phyloP scores from a whole-genome alignment of 2,888 invertebrate species.

The Cactoblastis cactorum region DNA sequence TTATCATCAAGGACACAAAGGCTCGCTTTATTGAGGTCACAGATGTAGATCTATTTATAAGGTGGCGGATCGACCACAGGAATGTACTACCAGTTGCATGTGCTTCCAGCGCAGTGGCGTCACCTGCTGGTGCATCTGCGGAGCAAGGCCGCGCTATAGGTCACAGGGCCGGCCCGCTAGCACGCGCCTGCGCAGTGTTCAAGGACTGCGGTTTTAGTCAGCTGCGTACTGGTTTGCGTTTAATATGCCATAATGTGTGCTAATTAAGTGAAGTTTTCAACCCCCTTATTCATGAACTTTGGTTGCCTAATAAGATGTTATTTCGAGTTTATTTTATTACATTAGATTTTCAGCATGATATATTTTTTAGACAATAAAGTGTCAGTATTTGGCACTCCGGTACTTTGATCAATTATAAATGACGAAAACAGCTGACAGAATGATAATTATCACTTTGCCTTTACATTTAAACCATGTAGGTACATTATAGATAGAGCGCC shows the following conservation, averaged over 20 bases:
- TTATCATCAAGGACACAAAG: background rate
- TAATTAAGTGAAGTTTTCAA: background rate
- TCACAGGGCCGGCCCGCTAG: conserved; percentile 68
- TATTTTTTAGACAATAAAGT: too few relatives aligned
- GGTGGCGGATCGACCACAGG: background rate
- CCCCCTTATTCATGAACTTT: background rate
- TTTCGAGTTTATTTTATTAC: too few relatives aligned
- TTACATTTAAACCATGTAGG: too few relatives aligned
- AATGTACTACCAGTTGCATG: conserved; percentile 11
- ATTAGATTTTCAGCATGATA: too few relatives aligned
- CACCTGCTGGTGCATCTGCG: conserved; percentile 30
- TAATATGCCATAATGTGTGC: background rate
- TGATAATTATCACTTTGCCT: too few relatives aligned
- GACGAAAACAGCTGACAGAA: too few relatives aligned
- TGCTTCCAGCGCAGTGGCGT: conserved; percentile 17
- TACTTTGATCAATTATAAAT: too few relatives aligned
- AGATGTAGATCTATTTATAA: conserved; percentile 1
- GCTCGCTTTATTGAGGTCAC: background rate
- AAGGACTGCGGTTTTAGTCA: conserved; percentile 40
- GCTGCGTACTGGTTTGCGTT: conserved; percentile 16
- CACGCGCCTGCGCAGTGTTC: conserved; percentile 41
- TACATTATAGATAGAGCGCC: too few relatives aligned
- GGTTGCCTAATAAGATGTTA: too few relatives aligned
- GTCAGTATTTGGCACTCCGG: too few relatives aligned
- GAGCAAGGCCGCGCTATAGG: conserved; percentile 67